phyloP scores from a whole-genome alignment of 2,113 vertebrate species.

The Oreotrochilus melanogaster region DNA sequence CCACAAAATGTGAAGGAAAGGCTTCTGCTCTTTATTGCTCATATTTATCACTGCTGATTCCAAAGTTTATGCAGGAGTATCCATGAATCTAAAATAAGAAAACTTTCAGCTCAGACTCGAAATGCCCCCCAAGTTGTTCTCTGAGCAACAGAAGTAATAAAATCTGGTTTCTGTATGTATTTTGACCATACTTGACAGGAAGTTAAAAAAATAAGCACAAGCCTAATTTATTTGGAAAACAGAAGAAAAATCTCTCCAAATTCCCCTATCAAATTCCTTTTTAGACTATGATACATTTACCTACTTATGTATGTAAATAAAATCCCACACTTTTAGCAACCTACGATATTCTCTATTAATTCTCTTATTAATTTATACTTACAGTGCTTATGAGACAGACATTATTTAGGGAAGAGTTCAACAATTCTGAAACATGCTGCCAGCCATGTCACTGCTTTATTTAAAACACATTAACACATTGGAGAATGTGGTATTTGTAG shows the following conservation, averaged over 20 bases:
- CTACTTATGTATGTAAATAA: not conserved
- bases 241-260: not conserved
- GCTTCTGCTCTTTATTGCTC: not conserved
- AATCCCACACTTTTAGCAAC: not conserved
- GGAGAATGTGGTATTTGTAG: not conserved
- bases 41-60: not conserved
- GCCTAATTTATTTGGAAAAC: not conserved
- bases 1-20: not conserved
- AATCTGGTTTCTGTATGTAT: not conserved
- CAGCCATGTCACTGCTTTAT: constrained; percentile 42
- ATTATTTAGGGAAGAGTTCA: constrained; percentile 12
- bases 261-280: not conserved
- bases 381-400: constrained; percentile 9
- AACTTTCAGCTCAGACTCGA: not conserved
- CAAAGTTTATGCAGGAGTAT: not conserved
- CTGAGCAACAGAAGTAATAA: not conserved
- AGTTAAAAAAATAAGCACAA: not conserved
- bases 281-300: not conserved
- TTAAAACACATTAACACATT: constrained; percentile 34
- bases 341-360: not conserved
- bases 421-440: constrained; percentile 46
- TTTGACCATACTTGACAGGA: not conserved
- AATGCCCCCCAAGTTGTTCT: not conserved
- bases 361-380: constrained; percentile 35
- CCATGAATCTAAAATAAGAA: not conserved